Evolutionary conservation across 2,888 invertebrate genomes (phyloP), one percentile per base, ranked within the genome.

Genomic region (Apodemia mormo): DNA sequence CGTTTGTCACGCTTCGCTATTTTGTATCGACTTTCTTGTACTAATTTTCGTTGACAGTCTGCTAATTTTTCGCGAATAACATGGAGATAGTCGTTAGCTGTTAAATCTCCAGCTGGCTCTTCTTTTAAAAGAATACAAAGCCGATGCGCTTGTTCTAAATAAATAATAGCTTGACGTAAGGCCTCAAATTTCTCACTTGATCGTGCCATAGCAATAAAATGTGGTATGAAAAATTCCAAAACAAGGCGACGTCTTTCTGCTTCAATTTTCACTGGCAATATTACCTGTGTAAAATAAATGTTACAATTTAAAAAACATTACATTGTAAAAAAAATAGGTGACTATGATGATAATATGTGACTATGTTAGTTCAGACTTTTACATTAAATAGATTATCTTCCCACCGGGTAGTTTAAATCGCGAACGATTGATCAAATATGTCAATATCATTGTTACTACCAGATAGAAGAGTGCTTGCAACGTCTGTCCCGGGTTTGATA

Each of bases 161-260:
- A 97, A 71, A 96, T 94, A 1, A 94, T 86, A 8, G 96, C 95
- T 79, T 96, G 95, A 70, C 93, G 89, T 30, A 93, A 87, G 0
- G 95, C 94, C 12, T 94, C 94, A 73, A 95, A 95, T 73, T 94
- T 93, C 22, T 94, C 94, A 74, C 96, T 95, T 67, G 94, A 94
- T 68, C 95, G 93, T 0, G 96, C 95, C 94, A 97, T 96, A 68
- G 94, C 94, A 52, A 97, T 94, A 77, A 96, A 96, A 79, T 96
- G 96, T 29, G 95, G 91, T 67, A 96, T 95, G 77, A 97, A 96
- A 79, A 96, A 95, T 80, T 95, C 95, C 0, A 97, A 84, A 1
- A 97, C 89, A 69, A 94, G 85, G n/a, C 95, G 92, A 66, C 95
- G 92, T 67, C 96, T 94, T 72, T 94, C 90, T 2, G 93, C 81